Percentiles rank a stretch among this genome's conserved stretches.
Conservation (phyloP, 2,888 invertebrate genomes). For the Lycia hirtaria region DNA sequence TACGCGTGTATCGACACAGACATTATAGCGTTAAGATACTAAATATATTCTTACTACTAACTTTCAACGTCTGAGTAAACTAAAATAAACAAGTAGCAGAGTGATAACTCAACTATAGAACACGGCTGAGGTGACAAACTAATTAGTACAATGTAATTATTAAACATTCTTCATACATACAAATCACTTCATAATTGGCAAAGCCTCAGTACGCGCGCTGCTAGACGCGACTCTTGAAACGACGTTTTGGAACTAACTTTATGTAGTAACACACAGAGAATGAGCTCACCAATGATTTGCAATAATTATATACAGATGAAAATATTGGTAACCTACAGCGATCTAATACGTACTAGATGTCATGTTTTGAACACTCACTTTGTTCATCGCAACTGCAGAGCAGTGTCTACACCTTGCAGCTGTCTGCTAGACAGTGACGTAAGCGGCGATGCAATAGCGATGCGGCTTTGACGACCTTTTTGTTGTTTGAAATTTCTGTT, state of each 20-base stretch:
- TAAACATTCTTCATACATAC: conserved; percentile 19
- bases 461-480: too few relatives aligned
- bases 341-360: too few relatives aligned
- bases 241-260: conserved; percentile 6
- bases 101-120: neutral
- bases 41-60: too few relatives aligned
- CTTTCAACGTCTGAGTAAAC: neutral
- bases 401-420: too few relatives aligned
- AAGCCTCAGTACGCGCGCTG: conserved; percentile 2
- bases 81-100: neutral
- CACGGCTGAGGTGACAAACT: conserved; percentile 6
- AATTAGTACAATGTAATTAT: conserved; percentile 13
- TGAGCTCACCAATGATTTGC: neutral
- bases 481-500: too few relatives aligned
- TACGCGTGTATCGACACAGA: too few relatives aligned
- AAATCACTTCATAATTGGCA: conserved; percentile 20
- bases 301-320: neutral
- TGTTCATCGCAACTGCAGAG: too few relatives aligned
- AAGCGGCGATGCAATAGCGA: too few relatives aligned
- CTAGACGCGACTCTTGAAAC: conserved; percentile 16
- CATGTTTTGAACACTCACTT: too few relatives aligned
- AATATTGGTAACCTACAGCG: too few relatives aligned
- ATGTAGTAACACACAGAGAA: conserved; percentile 1
- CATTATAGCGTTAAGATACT: too few relatives aligned
- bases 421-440: too few relatives aligned